Evolutionary conservation across 2,113 vertebrate species (phyloP).

Genomic region (Okapia johnstoni): DNA sequence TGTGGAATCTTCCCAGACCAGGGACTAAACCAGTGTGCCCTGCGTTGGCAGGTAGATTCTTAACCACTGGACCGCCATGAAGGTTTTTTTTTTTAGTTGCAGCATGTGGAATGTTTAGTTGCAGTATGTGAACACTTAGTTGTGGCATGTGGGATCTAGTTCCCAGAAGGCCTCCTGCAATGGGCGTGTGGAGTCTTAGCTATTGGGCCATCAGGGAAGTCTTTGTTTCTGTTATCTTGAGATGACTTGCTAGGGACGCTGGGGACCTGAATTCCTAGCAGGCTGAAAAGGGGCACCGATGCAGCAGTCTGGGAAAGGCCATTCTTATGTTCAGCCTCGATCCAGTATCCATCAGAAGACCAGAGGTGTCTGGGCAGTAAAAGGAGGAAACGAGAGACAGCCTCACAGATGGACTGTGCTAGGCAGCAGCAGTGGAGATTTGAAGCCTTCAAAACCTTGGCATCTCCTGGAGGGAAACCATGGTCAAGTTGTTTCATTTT

Average conservation of each 20-base stretch:
- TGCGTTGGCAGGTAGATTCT: not conserved
- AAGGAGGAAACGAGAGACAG: not conserved
- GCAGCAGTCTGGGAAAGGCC: not conserved
- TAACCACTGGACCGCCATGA: not conserved
- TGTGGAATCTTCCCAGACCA: not conserved
- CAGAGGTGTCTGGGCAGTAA: not conserved
- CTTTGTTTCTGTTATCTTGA: not conserved
- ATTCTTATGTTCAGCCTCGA: not conserved
- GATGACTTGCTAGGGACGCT: not conserved
- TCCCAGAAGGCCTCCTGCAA: not conserved
- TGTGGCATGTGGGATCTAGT: not conserved
- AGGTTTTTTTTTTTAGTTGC: not conserved
- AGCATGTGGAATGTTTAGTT: not conserved
- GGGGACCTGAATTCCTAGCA: not conserved
- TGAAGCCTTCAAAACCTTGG: not conserved
- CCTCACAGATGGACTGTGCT: not conserved
- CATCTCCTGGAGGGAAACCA: not conserved
- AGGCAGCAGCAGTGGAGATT: not conserved
- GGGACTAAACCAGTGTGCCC: not conserved
- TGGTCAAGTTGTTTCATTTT: not conserved
- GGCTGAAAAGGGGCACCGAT: not conserved
- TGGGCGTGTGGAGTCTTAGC: not conserved
- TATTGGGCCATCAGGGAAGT: not conserved
- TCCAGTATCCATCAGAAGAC: not conserved
- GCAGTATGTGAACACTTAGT: not conserved